Percentiles rank a stretch among this genome's conserved stretches.
Conservation (phyloP, 1,140 invertebrate genomes). For the Bombus pyrosoma region DNA sequence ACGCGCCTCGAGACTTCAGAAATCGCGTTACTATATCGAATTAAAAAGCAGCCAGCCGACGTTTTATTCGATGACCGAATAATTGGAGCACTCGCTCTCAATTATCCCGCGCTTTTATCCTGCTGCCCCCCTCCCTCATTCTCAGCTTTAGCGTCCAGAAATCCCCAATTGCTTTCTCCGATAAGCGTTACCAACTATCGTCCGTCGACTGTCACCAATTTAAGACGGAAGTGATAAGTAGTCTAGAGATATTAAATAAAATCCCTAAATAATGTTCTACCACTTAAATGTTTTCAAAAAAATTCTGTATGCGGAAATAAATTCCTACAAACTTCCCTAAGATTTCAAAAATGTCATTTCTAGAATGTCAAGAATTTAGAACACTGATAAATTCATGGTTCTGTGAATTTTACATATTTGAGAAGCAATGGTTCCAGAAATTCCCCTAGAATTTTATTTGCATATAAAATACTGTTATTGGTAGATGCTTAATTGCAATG, state of each 20-base stretch:
- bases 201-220: background rate
- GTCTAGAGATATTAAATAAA: background rate
- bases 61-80: constrained; percentile 22
- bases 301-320: background rate
- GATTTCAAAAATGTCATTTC: no score
- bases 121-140: accelerated
- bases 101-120: constrained; percentile 14
- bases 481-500: no score
- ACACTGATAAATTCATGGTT: background rate
- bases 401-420: background rate
- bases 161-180: background rate
- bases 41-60: constrained; percentile 12
- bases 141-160: background rate
- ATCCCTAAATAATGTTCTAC: background rate
- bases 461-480: no score
- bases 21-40: constrained; percentile 33
- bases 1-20: constrained; percentile 10
- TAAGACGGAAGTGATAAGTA: background rate
- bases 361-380: background rate
- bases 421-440: background rate
- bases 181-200: background rate
- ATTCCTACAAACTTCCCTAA: background rate
- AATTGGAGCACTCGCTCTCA: constrained; percentile 35
- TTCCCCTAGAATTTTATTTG: no score
- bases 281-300: background rate